Conservation (phyloP, 2,888 invertebrate species). For the Tanaodytes sp. region DNA sequence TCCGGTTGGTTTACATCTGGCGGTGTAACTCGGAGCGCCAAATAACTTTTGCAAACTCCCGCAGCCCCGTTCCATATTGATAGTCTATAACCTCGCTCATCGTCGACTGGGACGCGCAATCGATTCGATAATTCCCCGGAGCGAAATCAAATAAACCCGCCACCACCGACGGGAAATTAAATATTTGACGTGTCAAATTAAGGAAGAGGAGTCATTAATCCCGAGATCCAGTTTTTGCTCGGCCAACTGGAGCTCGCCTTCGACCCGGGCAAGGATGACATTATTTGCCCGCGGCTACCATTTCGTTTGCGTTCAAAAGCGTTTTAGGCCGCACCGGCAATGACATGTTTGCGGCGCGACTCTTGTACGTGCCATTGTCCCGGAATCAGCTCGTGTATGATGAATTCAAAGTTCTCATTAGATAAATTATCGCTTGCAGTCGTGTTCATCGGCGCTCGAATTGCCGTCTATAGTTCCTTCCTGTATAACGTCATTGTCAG, state of each 20-base stretch:
- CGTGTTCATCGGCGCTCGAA: slow-evolving; percentile 48
- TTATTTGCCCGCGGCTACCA: slow-evolving; percentile 8
- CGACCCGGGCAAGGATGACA: no score
- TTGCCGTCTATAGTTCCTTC: slow-evolving; percentile 48
- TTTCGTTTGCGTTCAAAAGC: slow-evolving; percentile 25
- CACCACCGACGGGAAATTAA: slow-evolving; percentile 12
- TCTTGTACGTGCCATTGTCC: slow-evolving; percentile 32
- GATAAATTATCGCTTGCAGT: slow-evolving; percentile 50
- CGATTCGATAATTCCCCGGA: slow-evolving; percentile 16
- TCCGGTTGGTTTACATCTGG: slow-evolving; percentile 43
- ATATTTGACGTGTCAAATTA: slow-evolving; percentile 25
- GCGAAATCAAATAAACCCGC: slow-evolving; percentile 25
- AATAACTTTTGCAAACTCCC: slow-evolving; percentile 49
- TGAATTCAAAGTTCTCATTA: slow-evolving; percentile 43
- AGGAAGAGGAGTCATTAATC: not conserved
- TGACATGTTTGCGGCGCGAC: slow-evolving; percentile 24
- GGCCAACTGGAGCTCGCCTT: no score
- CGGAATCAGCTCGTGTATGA: slow-evolving; percentile 22
- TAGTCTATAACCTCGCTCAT: slow-evolving; percentile 6
- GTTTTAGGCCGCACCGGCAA: slow-evolving; percentile 14
- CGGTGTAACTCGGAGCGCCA: slow-evolving; percentile 32
- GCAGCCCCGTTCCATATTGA: slow-evolving; percentile 16
- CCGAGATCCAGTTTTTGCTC: not conserved
- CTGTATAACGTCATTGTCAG: slow-evolving; percentile 51
- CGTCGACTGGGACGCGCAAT: slow-evolving; percentile 18